A percentile compares a stretch with the other conserved stretches of the same genome.
phyloP scores from a whole-genome alignment of 2,113 vertebrate genomes.

The Octodon degus region DNA sequence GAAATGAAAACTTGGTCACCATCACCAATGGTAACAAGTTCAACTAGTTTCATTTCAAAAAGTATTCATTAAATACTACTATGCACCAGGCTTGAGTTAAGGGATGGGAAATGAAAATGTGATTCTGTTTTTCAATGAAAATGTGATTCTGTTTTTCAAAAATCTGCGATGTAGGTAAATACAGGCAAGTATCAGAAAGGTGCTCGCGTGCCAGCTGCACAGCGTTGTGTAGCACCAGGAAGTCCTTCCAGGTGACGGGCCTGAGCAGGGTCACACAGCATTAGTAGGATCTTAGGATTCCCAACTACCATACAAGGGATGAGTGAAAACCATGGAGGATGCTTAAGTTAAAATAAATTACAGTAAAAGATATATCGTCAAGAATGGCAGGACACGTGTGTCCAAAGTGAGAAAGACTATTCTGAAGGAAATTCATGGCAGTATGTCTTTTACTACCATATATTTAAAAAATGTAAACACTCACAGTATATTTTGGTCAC shows the following conservation, averaged over 20 bases:
- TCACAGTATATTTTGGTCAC: neutral
- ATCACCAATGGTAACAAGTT: neutral
- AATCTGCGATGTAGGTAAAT: neutral
- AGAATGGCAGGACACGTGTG: neutral
- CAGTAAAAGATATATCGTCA: neutral
- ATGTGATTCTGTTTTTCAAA: neutral
- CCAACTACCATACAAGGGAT: neutral
- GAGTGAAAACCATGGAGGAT: neutral
- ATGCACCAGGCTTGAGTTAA: neutral
- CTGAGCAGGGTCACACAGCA: too few species aligned
- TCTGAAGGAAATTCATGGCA: neutral
- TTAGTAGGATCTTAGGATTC: neutral
- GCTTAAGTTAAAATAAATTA: neutral
- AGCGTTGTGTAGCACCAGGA: accelerated
- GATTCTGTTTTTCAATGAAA: neutral
- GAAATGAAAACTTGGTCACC: neutral
- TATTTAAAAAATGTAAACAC: neutral
- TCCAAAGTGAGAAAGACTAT: neutral
- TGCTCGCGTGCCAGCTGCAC: too few species aligned
- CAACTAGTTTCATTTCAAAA: neutral
- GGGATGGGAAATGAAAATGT: neutral
- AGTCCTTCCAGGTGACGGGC: neutral
- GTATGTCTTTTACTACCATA: neutral
- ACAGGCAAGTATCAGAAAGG: neutral
- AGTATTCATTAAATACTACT: neutral